These are phyloP conservation scores for Triplophysa siluroides DNA, from an alignment of 2,113 vertebrate species.

Conservation along the genomic window DNA sequence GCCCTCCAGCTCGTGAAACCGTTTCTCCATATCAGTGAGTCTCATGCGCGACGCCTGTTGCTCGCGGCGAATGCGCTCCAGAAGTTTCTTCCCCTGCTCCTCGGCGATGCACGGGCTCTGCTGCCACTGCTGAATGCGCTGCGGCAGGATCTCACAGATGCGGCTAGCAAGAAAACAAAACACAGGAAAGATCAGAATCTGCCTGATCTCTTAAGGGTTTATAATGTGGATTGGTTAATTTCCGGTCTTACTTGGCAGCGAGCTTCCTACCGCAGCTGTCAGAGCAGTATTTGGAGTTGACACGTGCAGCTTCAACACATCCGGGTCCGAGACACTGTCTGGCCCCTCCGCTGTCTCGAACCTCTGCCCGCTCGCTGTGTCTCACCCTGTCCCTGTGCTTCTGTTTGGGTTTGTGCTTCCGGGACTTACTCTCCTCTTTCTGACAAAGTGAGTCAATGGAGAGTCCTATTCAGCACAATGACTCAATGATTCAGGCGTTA, in stretches of 20 bases:
- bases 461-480: not conserved
- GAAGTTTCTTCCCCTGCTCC: constrained; percentile 93
- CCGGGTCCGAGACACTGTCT: constrained; percentile 89
- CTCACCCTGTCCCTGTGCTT: constrained; percentile 85
- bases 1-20: constrained; percentile 91
- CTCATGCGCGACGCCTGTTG: constrained; percentile 88
- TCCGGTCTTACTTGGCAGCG: constrained; percentile 83
- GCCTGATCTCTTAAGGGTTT: too few species aligned
- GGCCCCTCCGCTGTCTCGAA: constrained; percentile 68
- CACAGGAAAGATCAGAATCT: not conserved
- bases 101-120: constrained; percentile 94
- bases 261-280: constrained; percentile 93
- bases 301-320: constrained; percentile 79
- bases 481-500: not conserved
- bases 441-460: constrained; percentile 51
- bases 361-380: constrained; percentile 79
- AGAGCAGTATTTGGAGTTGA: constrained; percentile 88
- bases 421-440: constrained; percentile 81
- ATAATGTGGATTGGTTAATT: not conserved
- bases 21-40: constrained; percentile 92
- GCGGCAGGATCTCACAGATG: constrained; percentile 94
- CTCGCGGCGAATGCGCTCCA: constrained; percentile 89
- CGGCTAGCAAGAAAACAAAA: constrained; percentile 70
- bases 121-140: constrained; percentile 97
- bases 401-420: constrained; percentile 89